These are phyloP conservation scores for Manduca sexta DNA, from an alignment of 1,140 invertebrate genomes.

Conservation along the genomic window DNA sequence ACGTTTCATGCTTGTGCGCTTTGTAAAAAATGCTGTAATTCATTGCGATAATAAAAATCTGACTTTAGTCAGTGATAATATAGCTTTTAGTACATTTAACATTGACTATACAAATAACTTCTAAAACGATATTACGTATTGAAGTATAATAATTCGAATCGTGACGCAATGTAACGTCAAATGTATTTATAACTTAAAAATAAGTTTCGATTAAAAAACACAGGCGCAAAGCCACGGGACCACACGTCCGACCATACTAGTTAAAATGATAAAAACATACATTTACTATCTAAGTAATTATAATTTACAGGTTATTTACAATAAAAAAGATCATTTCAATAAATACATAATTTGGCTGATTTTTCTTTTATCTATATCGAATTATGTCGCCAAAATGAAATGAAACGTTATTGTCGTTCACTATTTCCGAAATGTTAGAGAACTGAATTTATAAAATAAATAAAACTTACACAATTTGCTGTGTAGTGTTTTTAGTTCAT, in stretches of 20 bases:
- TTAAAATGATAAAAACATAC: conserved; percentile 34
- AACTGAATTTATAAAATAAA: conserved; percentile 4
- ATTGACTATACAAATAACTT: neutral
- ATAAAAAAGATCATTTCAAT: conserved; percentile 48
- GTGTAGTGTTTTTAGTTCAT: neutral
- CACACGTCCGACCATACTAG: conserved; percentile 19
- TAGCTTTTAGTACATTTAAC: neutral
- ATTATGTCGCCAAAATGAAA: conserved; percentile 12
- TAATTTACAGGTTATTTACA: conserved; percentile 65
- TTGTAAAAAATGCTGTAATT: conserved; percentile 1
- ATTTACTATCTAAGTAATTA: conserved; percentile 64
- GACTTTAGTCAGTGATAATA: too few species aligned
- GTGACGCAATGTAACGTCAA: too few species aligned
- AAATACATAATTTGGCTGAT: conserved; percentile 65
- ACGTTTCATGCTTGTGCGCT: neutral
- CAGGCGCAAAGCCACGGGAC: conserved; percentile 6
- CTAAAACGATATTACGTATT: neutral
- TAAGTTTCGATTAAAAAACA: neutral
- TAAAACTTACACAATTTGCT: neutral
- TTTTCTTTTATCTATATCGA: conserved; percentile 23
- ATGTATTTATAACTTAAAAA: neutral
- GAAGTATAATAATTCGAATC: neutral
- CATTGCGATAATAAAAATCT: neutral
- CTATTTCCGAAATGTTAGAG: conserved; percentile 9
- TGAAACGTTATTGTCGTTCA: conserved; percentile 36